phyloP scores from a whole-genome alignment of 2,797 vertebrate species.

The Dermochelys coriacea region DNA sequence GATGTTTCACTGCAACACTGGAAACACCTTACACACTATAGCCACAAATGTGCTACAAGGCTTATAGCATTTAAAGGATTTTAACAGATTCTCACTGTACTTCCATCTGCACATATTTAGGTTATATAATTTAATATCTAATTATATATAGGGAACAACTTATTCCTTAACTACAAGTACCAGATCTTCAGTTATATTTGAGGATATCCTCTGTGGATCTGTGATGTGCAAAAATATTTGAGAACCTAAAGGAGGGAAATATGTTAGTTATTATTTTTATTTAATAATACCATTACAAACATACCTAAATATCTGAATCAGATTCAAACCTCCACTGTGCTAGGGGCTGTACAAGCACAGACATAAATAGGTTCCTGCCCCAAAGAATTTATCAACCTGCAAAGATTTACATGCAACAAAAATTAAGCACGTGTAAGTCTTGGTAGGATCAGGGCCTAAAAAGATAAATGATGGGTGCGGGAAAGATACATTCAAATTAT shows the following conservation, averaged over 20 bases:
- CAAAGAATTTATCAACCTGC: not conserved
- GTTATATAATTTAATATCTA: not conserved
- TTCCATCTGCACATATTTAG: not conserved
- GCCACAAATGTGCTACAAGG: not conserved
- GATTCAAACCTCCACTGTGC: not conserved
- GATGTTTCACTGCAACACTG: not conserved
- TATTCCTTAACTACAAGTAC: not conserved
- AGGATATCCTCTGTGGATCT: not conserved
- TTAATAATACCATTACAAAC: accelerated
- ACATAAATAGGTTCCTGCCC: not conserved
- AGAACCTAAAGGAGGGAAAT: not conserved
- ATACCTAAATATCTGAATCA: not conserved
- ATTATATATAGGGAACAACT: not conserved
- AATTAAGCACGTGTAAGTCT: not conserved
- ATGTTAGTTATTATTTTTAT: too few species aligned
- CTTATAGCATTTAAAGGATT: not conserved
- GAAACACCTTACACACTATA: not conserved
- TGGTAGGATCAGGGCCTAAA: not conserved
- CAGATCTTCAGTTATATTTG: accelerated
- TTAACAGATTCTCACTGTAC: not conserved
- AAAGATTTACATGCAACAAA: not conserved
- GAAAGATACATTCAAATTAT: not conserved
- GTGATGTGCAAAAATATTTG: not conserved
- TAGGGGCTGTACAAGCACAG: not conserved
- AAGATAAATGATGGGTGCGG: accelerated